A percentile compares a stretch with the other conserved stretches of the same genome.
Evolutionary conservation across 2,113 vertebrate species (phyloP).

Genomic region (Zosterops lateralis): DNA sequence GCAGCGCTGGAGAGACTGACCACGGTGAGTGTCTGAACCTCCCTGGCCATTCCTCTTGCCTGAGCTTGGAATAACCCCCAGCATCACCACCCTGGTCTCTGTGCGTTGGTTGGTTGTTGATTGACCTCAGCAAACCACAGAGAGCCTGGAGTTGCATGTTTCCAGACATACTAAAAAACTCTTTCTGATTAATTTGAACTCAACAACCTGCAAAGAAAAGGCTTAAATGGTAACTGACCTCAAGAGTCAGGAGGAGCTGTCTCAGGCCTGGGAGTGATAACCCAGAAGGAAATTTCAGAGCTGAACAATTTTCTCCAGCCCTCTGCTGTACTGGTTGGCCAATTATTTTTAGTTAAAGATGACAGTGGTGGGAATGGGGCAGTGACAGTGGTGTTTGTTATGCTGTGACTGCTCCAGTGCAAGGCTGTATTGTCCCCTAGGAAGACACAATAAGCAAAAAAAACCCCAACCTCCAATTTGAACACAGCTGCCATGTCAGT

Average conservation of each 20-base stretch:
- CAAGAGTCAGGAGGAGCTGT: not conserved
- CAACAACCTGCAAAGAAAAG: not conserved
- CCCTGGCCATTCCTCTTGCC: not conserved
- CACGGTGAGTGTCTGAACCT: conserved; percentile 75
- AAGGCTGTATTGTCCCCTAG: not conserved
- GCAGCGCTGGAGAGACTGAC: conserved; percentile 92
- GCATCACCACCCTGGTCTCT: accelerated
- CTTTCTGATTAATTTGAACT: not conserved
- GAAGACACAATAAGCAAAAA: not conserved
- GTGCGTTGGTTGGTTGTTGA: not conserved
- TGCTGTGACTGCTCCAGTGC: not conserved
- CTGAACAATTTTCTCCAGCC: not conserved
- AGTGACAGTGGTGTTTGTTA: not conserved
- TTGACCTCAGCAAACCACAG: accelerated
- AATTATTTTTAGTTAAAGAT: not conserved
- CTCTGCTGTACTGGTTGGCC: not conserved
- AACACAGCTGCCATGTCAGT: not conserved
- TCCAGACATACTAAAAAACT: not conserved
- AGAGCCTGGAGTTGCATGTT: not conserved
- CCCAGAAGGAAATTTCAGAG: not conserved
- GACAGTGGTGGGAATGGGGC: not conserved
- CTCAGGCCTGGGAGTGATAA: not conserved
- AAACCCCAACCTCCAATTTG: not conserved
- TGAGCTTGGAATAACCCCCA: not conserved
- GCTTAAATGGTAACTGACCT: not conserved